A percentile compares a stretch with the other conserved stretches of the same genome.
Conservation (phyloP, 2,888 invertebrate species). For the Meiosimyza decipiens region DNA sequence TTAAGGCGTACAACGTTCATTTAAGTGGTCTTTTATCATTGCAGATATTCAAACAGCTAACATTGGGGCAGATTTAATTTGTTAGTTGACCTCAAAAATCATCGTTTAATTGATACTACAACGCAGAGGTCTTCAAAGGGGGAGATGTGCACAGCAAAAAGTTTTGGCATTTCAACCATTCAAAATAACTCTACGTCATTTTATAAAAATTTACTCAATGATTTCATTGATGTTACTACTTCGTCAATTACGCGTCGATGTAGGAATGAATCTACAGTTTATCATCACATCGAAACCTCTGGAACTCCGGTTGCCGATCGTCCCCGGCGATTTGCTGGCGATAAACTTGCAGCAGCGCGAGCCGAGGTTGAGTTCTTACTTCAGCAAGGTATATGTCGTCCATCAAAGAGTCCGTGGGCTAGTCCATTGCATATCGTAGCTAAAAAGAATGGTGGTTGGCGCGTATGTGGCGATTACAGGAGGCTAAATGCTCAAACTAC, state of each 20-base stretch:
- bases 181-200: not conserved
- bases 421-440: conserved; percentile 28
- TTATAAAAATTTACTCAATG: conserved; percentile 26
- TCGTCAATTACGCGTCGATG: not conserved
- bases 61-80: too few relatives aligned
- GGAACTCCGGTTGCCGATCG: too few relatives aligned
- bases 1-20: too few relatives aligned
- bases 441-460: conserved; percentile 35
- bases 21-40: conserved; percentile 44
- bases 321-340: too few relatives aligned
- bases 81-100: too few relatives aligned
- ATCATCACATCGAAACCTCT: too few relatives aligned
- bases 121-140: not conserved
- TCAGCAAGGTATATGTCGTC: too few relatives aligned
- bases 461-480: conserved; percentile 25
- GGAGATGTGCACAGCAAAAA: conserved; percentile 19
- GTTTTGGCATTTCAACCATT: conserved; percentile 34
- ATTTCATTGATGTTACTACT: conserved; percentile 15
- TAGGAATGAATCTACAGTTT: not conserved
- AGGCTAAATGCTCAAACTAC: conserved; percentile 23
- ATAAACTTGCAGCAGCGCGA: too few relatives aligned
- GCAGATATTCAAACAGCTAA: conserved; percentile 42
- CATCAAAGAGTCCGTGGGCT: not conserved
- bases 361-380: too few relatives aligned
- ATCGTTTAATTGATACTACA: conserved; percentile 2